These are phyloP conservation scores for Bufo bufo DNA, from an alignment of 2,113 vertebrate species.

Conservation along the genomic window DNA sequence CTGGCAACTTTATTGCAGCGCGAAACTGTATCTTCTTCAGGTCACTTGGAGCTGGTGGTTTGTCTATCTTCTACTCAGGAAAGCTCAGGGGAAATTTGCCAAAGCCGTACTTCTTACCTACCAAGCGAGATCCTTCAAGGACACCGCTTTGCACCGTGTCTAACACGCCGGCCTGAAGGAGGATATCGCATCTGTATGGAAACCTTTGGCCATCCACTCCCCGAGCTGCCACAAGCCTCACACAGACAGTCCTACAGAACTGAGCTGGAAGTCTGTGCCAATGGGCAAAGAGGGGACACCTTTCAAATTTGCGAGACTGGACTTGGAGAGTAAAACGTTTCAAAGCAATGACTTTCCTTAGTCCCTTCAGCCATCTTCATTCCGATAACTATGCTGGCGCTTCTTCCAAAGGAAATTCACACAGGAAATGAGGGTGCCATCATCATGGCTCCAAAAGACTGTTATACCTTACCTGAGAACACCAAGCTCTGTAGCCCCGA, in stretches of 20 bases:
- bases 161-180: slow-evolving; percentile 78
- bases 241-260: slow-evolving; percentile 82
- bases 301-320: slow-evolving; percentile 78
- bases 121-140: slow-evolving; percentile 87
- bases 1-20: slow-evolving; percentile 81
- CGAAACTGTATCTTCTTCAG: slow-evolving; percentile 67
- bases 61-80: slow-evolving; percentile 93
- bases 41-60: slow-evolving; percentile 88
- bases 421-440: slow-evolving; percentile 29
- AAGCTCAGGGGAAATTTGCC: slow-evolving; percentile 89
- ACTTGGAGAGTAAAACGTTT: slow-evolving; percentile 69
- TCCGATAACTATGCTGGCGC: slow-evolving; percentile 26
- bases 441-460: slow-evolving; percentile 44
- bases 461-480: slow-evolving; percentile 34
- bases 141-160: slow-evolving; percentile 79
- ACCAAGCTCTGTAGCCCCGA: slow-evolving; percentile 1
- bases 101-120: slow-evolving; percentile 93
- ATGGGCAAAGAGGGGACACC: slow-evolving; percentile 80
- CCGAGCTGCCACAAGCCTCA: slow-evolving; percentile 70
- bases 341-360: neutral
- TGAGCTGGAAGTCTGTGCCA: slow-evolving; percentile 86
- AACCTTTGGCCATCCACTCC: slow-evolving; percentile 85
- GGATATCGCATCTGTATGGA: slow-evolving; percentile 85
- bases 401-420: slow-evolving; percentile 42
- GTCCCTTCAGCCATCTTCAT: slow-evolving; percentile 43